Percentiles rank a stretch among this genome's conserved stretches.
Conservation (phyloP, 1,140 invertebrate species). For the Drosophila kepulauana region DNA sequence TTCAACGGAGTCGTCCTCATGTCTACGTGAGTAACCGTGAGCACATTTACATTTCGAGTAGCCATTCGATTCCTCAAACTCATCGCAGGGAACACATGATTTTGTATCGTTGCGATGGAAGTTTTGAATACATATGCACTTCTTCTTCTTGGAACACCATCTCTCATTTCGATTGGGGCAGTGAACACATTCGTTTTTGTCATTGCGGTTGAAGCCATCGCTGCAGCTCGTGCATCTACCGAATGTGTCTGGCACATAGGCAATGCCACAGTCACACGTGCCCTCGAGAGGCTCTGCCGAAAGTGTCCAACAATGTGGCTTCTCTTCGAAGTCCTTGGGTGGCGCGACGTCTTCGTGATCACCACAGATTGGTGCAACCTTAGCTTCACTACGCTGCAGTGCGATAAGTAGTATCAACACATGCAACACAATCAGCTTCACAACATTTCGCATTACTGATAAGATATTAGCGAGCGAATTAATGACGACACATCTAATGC, state of each 20-base stretch:
- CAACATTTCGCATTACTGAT: background rate
- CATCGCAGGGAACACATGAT: background rate
- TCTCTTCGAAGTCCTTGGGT: background rate
- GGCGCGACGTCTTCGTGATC: background rate
- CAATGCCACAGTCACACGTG: slow-evolving; percentile 1
- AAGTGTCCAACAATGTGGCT: background rate
- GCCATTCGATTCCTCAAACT: background rate
- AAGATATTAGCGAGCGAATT: background rate
- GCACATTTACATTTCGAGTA: background rate
- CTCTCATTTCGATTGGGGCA: background rate
- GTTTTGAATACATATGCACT: background rate
- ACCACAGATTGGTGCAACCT: background rate
- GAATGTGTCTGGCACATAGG: background rate
- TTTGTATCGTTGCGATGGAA: background rate
- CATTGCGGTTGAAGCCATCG: background rate
- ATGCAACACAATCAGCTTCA: background rate
- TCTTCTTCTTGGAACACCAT: background rate
- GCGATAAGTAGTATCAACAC: background rate
- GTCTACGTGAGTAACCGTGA: background rate
- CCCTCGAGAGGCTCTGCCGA: background rate
- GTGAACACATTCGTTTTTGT: background rate
- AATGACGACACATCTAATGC: background rate
- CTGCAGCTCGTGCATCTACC: background rate
- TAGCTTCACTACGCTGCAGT: background rate
- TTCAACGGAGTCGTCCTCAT: background rate